Percentiles rank a stretch among this genome's conserved stretches.
Conservation (phyloP, 2,797 vertebrate genomes). For the Neomorphus geoffroyi region DNA sequence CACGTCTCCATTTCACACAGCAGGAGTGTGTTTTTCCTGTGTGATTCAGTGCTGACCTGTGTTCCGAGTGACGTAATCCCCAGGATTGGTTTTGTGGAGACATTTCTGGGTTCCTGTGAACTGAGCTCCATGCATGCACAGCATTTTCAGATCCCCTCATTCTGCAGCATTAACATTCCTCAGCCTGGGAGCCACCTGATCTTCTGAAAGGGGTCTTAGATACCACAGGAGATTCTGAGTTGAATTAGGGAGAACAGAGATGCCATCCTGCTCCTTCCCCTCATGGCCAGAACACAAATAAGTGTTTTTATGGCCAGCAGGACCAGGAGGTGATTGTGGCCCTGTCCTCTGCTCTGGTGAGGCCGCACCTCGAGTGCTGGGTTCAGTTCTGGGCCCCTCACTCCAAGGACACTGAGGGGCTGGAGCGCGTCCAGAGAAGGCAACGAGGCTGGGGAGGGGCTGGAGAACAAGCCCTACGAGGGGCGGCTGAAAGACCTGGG, state of each 20-base stretch:
- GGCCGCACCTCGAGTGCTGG: too few relatives aligned
- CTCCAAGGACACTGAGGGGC: too few relatives aligned
- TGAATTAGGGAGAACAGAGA: background rate
- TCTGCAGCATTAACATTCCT: background rate
- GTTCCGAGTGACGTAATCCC: background rate
- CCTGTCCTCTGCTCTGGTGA: too few relatives aligned
- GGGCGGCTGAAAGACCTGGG: too few relatives aligned
- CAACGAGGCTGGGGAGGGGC: too few relatives aligned
- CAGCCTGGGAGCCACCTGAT: background rate
- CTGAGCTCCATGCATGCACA: background rate
- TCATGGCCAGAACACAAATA: background rate
- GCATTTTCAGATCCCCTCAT: background rate
- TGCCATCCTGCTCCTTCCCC: background rate
- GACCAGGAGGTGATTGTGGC: too few relatives aligned
- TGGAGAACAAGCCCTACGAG: too few relatives aligned
- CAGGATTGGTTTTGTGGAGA: background rate
- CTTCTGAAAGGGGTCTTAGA: background rate
- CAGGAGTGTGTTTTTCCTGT: background rate
- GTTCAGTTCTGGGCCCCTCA: too few relatives aligned
- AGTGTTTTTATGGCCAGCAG: too few relatives aligned
- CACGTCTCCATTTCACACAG: background rate
- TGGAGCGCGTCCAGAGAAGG: too few relatives aligned
- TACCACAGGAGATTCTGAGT: background rate
- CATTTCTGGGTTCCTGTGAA: background rate
- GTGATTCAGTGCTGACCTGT: constrained; percentile 42